Conservation (phyloP, 1,140 invertebrate species). For the Drosophila insularis region DNA sequence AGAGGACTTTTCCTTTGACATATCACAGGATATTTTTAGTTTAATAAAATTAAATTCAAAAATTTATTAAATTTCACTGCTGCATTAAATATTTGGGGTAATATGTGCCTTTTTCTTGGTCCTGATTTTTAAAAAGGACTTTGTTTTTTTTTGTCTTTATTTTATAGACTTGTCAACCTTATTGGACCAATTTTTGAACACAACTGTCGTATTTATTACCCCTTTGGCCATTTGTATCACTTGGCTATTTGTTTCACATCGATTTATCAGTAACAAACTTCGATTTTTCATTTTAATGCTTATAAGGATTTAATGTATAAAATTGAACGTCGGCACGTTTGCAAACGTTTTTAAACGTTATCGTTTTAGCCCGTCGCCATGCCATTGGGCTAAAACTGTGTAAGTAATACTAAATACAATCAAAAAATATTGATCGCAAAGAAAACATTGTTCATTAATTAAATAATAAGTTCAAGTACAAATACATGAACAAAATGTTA, state of each 20-base stretch:
- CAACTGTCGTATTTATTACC: slow-evolving; percentile 34
- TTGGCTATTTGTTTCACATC: slow-evolving; percentile 44
- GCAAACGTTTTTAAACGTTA: slow-evolving; percentile 38
- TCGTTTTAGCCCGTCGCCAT: slow-evolving; percentile 4
- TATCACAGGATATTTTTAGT: neutral
- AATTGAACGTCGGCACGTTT: slow-evolving; percentile 44
- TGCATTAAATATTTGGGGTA: neutral
- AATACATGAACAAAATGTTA: neutral
- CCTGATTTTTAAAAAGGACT: neutral
- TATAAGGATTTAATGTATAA: slow-evolving; percentile 55
- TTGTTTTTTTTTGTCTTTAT: neutral
- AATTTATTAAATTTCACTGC: neutral
- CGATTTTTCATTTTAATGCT: slow-evolving; percentile 44
- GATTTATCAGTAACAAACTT: slow-evolving; percentile 46
- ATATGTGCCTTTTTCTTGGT: no score
- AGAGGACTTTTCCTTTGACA: slow-evolving; percentile 26
- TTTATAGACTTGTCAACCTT: neutral
- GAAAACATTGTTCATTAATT: slow-evolving; percentile 7
- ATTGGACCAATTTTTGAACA: slow-evolving; percentile 22
- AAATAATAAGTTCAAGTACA: neutral
- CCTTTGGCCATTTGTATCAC: slow-evolving; percentile 10
- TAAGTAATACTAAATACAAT: neutral
- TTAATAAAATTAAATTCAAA: neutral
- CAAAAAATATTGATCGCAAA: neutral
- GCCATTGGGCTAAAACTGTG: slow-evolving; percentile 8